Evolutionary conservation across 2,888 invertebrate species (phyloP).

Genomic region (Lamellibrachia columna): DNA sequence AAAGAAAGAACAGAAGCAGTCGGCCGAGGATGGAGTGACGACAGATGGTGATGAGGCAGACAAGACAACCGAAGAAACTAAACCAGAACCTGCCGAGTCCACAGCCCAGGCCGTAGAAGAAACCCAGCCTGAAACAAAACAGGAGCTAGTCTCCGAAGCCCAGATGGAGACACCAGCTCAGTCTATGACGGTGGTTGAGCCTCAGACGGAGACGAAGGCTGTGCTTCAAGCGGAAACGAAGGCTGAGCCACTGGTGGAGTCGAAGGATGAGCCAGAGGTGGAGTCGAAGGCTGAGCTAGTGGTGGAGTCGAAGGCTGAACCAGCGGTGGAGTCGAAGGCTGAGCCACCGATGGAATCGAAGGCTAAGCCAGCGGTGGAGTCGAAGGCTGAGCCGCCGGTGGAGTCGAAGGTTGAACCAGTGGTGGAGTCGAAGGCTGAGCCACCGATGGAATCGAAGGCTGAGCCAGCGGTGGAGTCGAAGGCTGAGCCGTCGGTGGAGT

Average conservation of each 20-base stretch:
- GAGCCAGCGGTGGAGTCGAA: neutral
- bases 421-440: neutral
- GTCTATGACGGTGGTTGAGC: too few species aligned
- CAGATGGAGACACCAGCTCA: constrained; percentile 7
- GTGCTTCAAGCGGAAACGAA: neutral
- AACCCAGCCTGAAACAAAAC: neutral
- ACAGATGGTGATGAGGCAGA: neutral
- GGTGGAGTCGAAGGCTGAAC: neutral
- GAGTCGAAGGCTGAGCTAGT: too few species aligned
- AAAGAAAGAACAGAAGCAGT: neutral
- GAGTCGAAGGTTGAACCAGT: neutral
- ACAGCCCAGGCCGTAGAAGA: neutral
- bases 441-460: neutral
- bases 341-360: neutral
- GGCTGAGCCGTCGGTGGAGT: neutral
- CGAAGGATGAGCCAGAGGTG: neutral
- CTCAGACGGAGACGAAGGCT: too few species aligned
- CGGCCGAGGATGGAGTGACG: neutral
- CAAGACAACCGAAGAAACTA: neutral
- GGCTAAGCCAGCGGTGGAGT: neutral
- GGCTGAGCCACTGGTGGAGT: neutral
- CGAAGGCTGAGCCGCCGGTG: neutral
- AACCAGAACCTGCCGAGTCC: neutral
- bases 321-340: neutral
- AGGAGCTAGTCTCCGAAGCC: neutral